Conservation (phyloP, 2,797 vertebrate species). For the Danio albolineatus region DNA sequence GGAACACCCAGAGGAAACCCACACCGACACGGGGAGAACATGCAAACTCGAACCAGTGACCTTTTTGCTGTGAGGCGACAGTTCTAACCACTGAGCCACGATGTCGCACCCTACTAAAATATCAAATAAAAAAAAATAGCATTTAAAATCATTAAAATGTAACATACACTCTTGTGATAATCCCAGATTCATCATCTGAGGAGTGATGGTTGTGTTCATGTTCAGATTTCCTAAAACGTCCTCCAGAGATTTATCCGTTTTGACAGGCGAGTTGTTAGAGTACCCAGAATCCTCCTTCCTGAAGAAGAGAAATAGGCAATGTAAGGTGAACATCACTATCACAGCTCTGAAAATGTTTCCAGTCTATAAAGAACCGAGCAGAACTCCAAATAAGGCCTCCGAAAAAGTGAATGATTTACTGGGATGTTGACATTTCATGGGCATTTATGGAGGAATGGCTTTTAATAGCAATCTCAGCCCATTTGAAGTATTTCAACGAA, state of each 20-base stretch:
- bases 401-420: background rate
- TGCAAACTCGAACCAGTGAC: too few relatives aligned
- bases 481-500: background rate
- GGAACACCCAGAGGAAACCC: too few relatives aligned
- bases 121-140: too few relatives aligned
- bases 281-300: slow-evolving; percentile 79
- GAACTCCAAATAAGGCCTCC: slow-evolving; percentile 3
- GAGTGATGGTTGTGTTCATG: slow-evolving; percentile 81
- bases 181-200: slow-evolving; percentile 81
- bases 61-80: too few relatives aligned
- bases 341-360: background rate
- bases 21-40: too few relatives aligned
- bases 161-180: slow-evolving; percentile 84
- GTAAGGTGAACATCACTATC: too few relatives aligned
- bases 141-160: slow-evolving; percentile 55
- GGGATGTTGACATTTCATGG: background rate
- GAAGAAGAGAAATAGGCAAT: slow-evolving; percentile 47
- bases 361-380: background rate
- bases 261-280: slow-evolving; percentile 77
- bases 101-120: too few relatives aligned
- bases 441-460: slow-evolving; percentile 24
- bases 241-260: slow-evolving; percentile 85
- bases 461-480: slow-evolving; percentile 9
- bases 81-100: too few relatives aligned
- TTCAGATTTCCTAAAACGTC: slow-evolving; percentile 90